Base-by-base conservation (phyloP, 2,113 vertebrate species). In the Rostratula benghalensis region DNA sequence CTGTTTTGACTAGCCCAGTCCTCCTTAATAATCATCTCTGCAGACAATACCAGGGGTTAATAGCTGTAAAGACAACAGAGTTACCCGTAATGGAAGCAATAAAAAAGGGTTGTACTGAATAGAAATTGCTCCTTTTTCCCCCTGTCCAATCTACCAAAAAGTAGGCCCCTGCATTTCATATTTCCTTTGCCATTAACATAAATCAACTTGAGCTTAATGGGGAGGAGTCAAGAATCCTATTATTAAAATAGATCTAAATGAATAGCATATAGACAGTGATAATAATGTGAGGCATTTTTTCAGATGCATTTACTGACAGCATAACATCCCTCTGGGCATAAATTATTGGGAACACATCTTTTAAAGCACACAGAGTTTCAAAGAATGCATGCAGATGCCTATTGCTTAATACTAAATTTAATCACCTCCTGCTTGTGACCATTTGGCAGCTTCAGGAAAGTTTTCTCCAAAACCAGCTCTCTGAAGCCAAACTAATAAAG, bases 401-500 rank as follows among this genome's bases (percentile, higher is more conserved):
- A 69, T 93, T 97, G 95, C 96, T 96, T 73, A 50, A 96, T 87
- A 97, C 82, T 87, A 89, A 94, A 98, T 98, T 95, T 98, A 98
- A 98, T 98, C 98, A 97, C 94, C 97, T 98, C 97, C 97, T 97
- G 95, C 98, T 96, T 97, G 96, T 92, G 97, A 95, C 97, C 97
- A 69, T 97, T 98, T 98, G 97, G 97, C 97, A 97, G 97, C 95
- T 96, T 97, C 59, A 94, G 95, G 96, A 97, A 97, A 96, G 90
- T 93, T 96, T 97, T 97, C 92, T 97, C 95, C 80, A 74, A 76
- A 96, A 98, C 94, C 63, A 61, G 86, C 95, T 98, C 97, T 97
- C 98, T 97, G 97, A 98, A 98, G 98, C 97, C 73, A 97, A 98
- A 95, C 97, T 98, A 98, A 98, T 99, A 98, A 98, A 98, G 97